Base-by-base conservation (phyloP, 2,113 vertebrate genomes). In the Sclerurus mexicanus region DNA sequence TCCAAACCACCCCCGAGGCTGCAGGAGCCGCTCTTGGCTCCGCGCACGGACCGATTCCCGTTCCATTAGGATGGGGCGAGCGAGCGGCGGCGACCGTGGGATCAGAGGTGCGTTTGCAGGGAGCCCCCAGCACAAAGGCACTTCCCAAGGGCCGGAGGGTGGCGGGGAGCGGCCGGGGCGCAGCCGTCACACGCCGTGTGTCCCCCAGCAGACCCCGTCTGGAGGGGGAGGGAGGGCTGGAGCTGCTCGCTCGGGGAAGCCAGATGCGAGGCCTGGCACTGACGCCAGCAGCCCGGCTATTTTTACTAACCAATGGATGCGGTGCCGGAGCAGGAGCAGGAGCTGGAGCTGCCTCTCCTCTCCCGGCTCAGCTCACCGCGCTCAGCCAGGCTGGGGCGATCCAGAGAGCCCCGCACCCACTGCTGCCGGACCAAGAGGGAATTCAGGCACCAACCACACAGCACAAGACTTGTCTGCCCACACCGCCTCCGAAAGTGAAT, bases 261-360 rank as follows among this genome's bases (percentile, higher is more conserved):
- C 96, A 95, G 93, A 94, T 91, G 96, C 95, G 16, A 90, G 87
- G 82, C 91, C 94, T 80, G 96, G 79, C 92, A 90, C 80, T 96
- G 97, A 96, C 94, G 95, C 83, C 94, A 96, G 89, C 91, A 97
- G 94, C 90, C 2, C 15, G 77, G 92, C 93, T 97, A 97, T 96
- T 97, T 97, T 97, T 97, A 97, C 72, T 24, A 49, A 33, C 96
- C 93, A 93, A 96, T 86, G 89, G 91, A 24, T 17, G 85, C 4
- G 11, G 69, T 6, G 72, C 47, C 4, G n/a, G 87, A 85, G 94
- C 81, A 52, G 44, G 84, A 89, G 11, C 14, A 53, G 52, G 64
- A 59, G 42, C 52, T 44, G 42, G 42, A 17, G 15, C 91, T 49
- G 81, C 68, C 44, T 71, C 87, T 91, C 88, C 76, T 68, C 90